A percentile compares a stretch with the other conserved stretches of the same genome.
Evolutionary conservation across 2,888 invertebrate genomes (phyloP).

Genomic region (Monoplex corrugatus): DNA sequence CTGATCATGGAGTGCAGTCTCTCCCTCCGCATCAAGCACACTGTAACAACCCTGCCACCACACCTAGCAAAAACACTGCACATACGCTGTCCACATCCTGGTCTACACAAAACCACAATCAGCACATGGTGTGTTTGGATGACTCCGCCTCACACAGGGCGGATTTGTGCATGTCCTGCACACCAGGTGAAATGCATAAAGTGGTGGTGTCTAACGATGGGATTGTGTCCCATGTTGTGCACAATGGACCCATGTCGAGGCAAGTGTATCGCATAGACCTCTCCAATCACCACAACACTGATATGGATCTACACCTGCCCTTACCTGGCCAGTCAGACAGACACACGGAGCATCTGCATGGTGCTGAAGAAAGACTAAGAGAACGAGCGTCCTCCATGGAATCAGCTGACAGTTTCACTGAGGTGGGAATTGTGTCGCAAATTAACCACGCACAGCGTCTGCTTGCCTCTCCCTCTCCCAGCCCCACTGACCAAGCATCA

Average conservation of each 20-base stretch:
- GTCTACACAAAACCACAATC: neutral
- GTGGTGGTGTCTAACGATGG: conserved; percentile 38
- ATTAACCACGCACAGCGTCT: conserved; percentile 35
- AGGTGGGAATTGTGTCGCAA: conserved; percentile 25
- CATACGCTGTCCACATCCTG: neutral
- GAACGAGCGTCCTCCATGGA: conserved; percentile 29
- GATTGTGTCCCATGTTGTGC: conserved; percentile 28
- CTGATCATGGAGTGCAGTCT: neutral
- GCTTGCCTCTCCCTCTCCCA: conserved; percentile 22
- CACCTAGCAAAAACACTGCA: neutral
- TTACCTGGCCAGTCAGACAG: neutral
- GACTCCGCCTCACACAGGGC: neutral
- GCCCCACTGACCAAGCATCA: conserved; percentile 26
- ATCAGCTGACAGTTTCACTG: conserved; percentile 33
- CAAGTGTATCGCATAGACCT: conserved; percentile 44
- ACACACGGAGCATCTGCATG: neutral
- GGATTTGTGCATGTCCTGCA: neutral
- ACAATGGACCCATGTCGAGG: neutral
- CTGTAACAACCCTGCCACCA: neutral
- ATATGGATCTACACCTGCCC: neutral
- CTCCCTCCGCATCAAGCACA: neutral
- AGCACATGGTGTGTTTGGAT: neutral
- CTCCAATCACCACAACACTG: neutral
- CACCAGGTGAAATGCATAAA: neutral
- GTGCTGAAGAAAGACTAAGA: neutral